phyloP scores from a whole-genome alignment of 2,113 vertebrate genomes.

The Bos javanicus region DNA sequence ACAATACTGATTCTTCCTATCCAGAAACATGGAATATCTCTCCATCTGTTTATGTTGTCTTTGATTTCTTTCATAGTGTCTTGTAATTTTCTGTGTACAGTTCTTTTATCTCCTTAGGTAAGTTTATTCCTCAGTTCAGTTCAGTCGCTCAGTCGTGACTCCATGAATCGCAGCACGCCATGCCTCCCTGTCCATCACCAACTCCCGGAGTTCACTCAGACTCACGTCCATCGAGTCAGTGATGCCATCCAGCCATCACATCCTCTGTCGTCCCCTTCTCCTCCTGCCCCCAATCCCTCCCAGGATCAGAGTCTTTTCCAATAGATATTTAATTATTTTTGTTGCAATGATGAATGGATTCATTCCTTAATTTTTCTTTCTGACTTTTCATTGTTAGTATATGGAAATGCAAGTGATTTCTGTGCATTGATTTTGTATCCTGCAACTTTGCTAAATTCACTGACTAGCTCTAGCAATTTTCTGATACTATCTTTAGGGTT shows the following conservation, averaged over 20 bases:
- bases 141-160: no score
- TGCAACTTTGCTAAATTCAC: not conserved
- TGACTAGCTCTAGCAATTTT: not conserved
- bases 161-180: no score
- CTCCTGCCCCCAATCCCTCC: no score
- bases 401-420: not conserved
- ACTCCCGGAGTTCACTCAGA: no score
- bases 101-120: not conserved
- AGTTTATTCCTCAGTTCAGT: not conserved
- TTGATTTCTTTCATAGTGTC: not conserved
- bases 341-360: not conserved
- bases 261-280: no score
- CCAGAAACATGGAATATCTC: not conserved
- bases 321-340: not conserved
- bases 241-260: no score
- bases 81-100: not conserved
- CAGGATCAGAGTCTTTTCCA: no score
- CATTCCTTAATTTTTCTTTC: not conserved
- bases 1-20: not conserved
- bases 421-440: not conserved
- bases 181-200: no score
- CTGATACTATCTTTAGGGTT: not conserved
- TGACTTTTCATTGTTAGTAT: not conserved
- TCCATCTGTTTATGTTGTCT: not conserved
- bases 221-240: no score